A percentile compares a stretch with the other conserved stretches of the same genome.
Conservation (phyloP, 1,140 invertebrate species). For the Grapholita molesta region DNA sequence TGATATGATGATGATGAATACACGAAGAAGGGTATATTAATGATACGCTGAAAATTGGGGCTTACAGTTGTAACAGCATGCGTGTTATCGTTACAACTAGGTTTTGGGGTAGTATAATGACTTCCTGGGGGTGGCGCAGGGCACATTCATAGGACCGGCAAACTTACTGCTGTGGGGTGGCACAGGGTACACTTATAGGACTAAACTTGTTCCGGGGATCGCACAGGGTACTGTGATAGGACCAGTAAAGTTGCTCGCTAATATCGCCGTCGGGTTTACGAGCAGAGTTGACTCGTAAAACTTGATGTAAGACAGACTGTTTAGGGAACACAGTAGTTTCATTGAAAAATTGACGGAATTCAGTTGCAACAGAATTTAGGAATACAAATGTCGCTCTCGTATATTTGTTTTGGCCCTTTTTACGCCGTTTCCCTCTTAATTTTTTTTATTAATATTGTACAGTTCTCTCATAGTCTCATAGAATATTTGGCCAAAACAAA, state of each 20-base stretch:
- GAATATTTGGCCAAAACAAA: too few species aligned
- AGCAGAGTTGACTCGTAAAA: background rate
- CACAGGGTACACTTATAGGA: background rate
- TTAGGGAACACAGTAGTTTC: background rate
- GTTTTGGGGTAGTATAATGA: background rate
- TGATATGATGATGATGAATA: too few species aligned
- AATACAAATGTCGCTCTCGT: too few species aligned
- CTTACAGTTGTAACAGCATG: background rate
- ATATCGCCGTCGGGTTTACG: background rate
- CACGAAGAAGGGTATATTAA: too few species aligned
- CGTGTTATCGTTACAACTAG: background rate
- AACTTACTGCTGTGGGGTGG: background rate
- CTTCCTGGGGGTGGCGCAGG: background rate
- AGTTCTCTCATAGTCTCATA: too few species aligned
- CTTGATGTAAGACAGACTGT: background rate
- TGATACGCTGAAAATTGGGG: too few species aligned
- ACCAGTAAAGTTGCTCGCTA: background rate
- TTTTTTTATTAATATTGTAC: too few species aligned
- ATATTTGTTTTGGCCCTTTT: too few species aligned
- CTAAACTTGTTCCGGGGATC: background rate
- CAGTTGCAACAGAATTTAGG: background rate
- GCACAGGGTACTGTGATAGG: background rate
- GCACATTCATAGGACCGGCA: background rate
- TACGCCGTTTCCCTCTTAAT: too few species aligned
- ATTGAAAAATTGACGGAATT: too few species aligned